Percentiles rank a stretch among this genome's conserved stretches.
Conservation (phyloP, 2,113 vertebrate genomes). For the Podarcis muralis region DNA sequence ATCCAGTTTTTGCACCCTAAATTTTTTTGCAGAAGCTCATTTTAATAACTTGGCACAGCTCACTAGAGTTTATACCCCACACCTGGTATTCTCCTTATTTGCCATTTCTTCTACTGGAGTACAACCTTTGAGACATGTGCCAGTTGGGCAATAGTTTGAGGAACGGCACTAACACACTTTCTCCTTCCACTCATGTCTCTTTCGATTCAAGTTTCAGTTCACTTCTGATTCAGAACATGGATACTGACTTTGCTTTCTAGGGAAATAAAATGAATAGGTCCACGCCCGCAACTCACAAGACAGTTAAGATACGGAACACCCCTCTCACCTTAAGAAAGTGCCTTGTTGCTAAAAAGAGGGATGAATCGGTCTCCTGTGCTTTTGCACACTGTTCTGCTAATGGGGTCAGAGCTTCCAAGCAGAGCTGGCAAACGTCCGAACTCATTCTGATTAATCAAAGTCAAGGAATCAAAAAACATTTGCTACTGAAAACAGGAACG, state of each 20-base stretch:
- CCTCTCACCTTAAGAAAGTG: conserved; percentile 95
- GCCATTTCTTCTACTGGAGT: neutral
- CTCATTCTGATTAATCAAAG: conserved; percentile 86
- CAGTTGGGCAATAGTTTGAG: neutral
- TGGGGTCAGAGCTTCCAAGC: conserved; percentile 93
- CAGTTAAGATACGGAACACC: neutral
- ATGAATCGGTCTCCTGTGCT: conserved; percentile 93
- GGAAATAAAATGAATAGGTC: neutral
- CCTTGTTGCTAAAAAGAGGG: conserved; percentile 92
- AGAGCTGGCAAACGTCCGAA: conserved; percentile 96
- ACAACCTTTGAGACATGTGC: neutral
- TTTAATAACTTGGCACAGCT: neutral
- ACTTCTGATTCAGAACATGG: neutral
- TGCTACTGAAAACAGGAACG: neutral
- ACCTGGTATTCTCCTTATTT: neutral
- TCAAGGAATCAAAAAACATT: conserved; percentile 57
- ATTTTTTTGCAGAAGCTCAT: neutral
- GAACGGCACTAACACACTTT: neutral
- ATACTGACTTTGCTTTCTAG: neutral
- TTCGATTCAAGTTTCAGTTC: neutral
- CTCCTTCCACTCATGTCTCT: neutral
- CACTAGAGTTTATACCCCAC: neutral
- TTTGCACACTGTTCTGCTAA: conserved; percentile 97
- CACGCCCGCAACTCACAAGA: neutral
- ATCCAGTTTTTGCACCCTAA: neutral